Base-by-base conservation (phyloP, 2,797 vertebrate species). In the Scomberomorus guttatus region DNA sequence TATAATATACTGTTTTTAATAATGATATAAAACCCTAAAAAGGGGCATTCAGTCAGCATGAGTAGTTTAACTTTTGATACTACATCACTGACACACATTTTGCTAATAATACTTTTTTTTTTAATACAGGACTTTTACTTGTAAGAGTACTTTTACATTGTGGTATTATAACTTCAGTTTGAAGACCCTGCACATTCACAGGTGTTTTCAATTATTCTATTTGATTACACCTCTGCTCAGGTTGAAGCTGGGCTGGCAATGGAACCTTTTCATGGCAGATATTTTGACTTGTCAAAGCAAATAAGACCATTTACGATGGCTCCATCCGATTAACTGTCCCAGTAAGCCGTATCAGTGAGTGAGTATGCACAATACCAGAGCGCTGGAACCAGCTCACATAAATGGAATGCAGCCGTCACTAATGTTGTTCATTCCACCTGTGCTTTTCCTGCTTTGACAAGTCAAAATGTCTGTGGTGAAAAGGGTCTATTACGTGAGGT, bases 161-260 rank as follows among this genome's bases (percentile, higher is more conserved):
- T 11, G 37, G 11, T 37, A 11, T 37, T 10, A 37, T 37, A 11
- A 37, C 37, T 12, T 12, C 37, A 1, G 9, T 10, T 37, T 11
- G 37, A 37, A 37, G 32, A 20, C 10, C 10, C 6, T 8, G 22
- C 10, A 67, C 25, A 12, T 32, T 9, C 59, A 34, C 72, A 57
- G 52, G 61, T 65, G 52, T 74, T 64, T 59, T 12, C 44, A 58
- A 32, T 58, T 27, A 11, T n/a, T 50, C 22, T n/a, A 29, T 17
- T 42, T 64, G 52, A 65, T 48, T 65, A 13, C 2, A n/a, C 42
- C 29, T 25, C 37, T 9, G 10, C 39, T 64, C n/a, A n/a, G 39
- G 50, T 29, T 73, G 20, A 32, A 20, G 9, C 20, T 32, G 9
- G 11, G 44, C 44, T 48, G 44, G 15, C 44, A 48, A 20, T 18